These are phyloP conservation scores for Chrysogorgia sp. DNA, from an alignment of 92 coral and sea anemone genomes.

Conservation along the genomic window DNA sequence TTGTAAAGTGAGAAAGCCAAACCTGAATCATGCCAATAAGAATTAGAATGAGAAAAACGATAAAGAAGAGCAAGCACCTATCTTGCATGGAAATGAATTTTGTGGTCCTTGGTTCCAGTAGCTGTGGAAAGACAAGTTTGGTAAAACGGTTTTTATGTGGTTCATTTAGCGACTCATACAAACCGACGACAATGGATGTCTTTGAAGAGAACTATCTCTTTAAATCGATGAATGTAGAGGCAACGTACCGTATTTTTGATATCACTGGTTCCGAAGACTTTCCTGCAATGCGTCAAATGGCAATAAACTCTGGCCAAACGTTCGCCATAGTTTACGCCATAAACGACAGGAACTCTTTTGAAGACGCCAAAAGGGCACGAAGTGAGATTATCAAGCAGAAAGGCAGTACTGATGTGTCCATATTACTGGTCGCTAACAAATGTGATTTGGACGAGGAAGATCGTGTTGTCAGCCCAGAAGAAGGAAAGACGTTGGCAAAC, in stretches of 20 bases:
- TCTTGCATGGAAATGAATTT: constrained; percentile 37
- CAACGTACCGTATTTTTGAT: constrained; percentile 79
- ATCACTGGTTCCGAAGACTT: constrained; percentile 91
- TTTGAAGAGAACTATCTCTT: constrained; percentile 57
- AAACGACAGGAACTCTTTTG: constrained; percentile 71
- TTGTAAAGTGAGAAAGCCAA: too few relatives aligned
- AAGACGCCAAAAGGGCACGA: constrained; percentile 71
- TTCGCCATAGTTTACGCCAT: constrained; percentile 84
- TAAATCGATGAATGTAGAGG: constrained; percentile 74
- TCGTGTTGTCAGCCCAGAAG: constrained; percentile 24
- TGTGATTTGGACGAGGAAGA: constrained; percentile 69
- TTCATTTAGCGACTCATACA: constrained; percentile 68
- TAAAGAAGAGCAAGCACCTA: constrained; percentile 2
- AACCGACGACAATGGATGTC: constrained; percentile 84
- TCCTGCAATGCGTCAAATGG: constrained; percentile 92
- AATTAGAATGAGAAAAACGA: constrained; percentile 13
- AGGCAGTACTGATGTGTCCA: constrained; percentile 67
- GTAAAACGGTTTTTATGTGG: constrained; percentile 68
- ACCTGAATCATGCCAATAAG: constrained; percentile 7
- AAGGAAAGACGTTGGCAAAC: constrained; percentile 30
- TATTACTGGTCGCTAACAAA: constrained; percentile 79
- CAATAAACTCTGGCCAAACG: constrained; percentile 82
- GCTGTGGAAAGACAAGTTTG: constrained; percentile 87
- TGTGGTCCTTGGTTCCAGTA: constrained; percentile 90
- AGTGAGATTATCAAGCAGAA: constrained; percentile 77